Evolutionary conservation across 2,888 invertebrate genomes (phyloP).

Genomic region (Eulithis prunata): DNA sequence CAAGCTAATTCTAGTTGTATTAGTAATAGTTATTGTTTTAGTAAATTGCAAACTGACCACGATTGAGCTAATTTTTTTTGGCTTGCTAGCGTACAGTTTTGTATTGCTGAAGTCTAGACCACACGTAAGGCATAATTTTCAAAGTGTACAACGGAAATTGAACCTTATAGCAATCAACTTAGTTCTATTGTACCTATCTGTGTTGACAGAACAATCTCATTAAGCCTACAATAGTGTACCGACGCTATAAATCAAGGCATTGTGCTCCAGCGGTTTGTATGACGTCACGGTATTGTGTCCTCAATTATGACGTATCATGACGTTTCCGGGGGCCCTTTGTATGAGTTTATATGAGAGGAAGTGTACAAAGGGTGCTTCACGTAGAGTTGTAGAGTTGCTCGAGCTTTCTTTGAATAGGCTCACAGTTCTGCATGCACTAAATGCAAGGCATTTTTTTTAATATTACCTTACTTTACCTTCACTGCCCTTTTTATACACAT

Average conservation of each 20-base stretch:
- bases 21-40: too few species aligned
- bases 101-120: too few species aligned
- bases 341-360: constrained; percentile 15
- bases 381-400: not conserved
- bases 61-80: too few species aligned
- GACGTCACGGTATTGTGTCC: constrained; percentile 40
- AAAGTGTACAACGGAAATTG: constrained; percentile 6
- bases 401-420: not conserved
- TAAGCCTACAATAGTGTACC: constrained; percentile 68
- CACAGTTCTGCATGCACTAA: not conserved
- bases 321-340: constrained; percentile 37
- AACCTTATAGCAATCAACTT: constrained; percentile 11
- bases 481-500: too few species aligned
- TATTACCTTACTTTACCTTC: too few species aligned
- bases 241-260: constrained; percentile 71
- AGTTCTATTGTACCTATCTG: constrained; percentile 33
- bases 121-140: not conserved
- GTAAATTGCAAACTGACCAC: too few species aligned
- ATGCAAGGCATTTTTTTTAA: too few species aligned
- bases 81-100: too few species aligned
- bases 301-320: constrained; percentile 60
- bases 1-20: too few species aligned
- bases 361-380: constrained; percentile 18
- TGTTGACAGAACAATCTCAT: constrained; percentile 75
- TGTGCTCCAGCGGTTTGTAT: constrained; percentile 59